Percentiles rank a stretch among this genome's conserved stretches.
Evolutionary conservation across 1,140 invertebrate genomes (phyloP).

Genomic region (Drosophila setifemur): DNA sequence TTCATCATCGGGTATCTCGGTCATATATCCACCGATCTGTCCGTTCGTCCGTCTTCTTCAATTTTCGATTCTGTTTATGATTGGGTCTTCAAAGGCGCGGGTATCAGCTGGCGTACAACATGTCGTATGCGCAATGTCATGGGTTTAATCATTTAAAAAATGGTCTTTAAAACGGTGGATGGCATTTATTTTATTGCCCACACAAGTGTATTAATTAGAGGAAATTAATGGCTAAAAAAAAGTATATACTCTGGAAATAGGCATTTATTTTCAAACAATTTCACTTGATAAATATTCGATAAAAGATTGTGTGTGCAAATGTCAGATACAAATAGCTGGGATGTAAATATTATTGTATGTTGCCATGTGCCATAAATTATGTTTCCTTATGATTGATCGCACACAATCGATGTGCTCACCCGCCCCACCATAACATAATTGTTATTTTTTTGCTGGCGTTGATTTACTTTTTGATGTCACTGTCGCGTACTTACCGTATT

Average conservation of each 20-base stretch:
- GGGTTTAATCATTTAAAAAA: slow-evolving; percentile 26
- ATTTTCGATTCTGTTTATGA: slow-evolving; percentile 49
- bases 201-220: slow-evolving; percentile 20
- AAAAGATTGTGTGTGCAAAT: slow-evolving; percentile 22
- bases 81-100: slow-evolving; percentile 30
- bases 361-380: slow-evolving; percentile 34
- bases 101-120: slow-evolving; percentile 27
- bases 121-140: slow-evolving; percentile 57
- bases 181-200: slow-evolving; percentile 33
- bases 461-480: slow-evolving; percentile 27
- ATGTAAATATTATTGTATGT: slow-evolving; percentile 12
- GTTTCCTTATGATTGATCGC: slow-evolving; percentile 54
- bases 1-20: slow-evolving; percentile 48
- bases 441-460: slow-evolving; percentile 36
- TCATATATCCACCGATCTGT: slow-evolving; percentile 17
- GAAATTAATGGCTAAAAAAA: slow-evolving; percentile 16
- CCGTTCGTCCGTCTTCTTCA: slow-evolving; percentile 13
- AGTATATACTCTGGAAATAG: too few species aligned
- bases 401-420: slow-evolving; percentile 32
- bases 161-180: slow-evolving; percentile 49
- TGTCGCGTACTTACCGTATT: slow-evolving; percentile 80
- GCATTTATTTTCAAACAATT: too few species aligned
- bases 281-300: too few species aligned
- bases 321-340: slow-evolving; percentile 28
- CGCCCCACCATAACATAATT: slow-evolving; percentile 9